These are phyloP conservation scores for Eubasilissa regina DNA, from an alignment of 1,140 invertebrate genomes.

Conservation along the genomic window DNA sequence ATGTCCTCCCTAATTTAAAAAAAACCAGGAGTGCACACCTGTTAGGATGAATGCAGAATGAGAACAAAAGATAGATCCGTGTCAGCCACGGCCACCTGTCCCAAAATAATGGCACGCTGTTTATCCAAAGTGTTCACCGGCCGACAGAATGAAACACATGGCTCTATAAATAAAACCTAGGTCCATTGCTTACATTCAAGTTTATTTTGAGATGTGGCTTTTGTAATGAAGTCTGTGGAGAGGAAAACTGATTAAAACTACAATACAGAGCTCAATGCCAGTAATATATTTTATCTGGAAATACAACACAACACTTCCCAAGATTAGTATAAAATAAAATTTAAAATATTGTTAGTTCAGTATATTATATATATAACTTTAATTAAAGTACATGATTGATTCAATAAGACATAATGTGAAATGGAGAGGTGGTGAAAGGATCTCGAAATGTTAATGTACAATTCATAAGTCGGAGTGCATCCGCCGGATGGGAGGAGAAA, in stretches of 20 bases:
- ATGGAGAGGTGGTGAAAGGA: conserved; percentile 59
- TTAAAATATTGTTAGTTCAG: conserved; percentile 74
- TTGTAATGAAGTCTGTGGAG: conserved; percentile 18
- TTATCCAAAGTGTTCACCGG: conserved; percentile 6
- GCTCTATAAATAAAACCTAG: conserved; percentile 54
- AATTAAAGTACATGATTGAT: conserved; percentile 72
- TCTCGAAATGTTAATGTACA: not conserved
- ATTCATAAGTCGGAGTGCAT: not conserved
- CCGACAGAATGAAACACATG: conserved; percentile 45
- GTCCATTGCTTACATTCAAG: conserved; percentile 51
- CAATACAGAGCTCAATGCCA: conserved; percentile 73
- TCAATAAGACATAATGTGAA: conserved; percentile 65
- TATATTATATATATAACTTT: conserved; percentile 68
- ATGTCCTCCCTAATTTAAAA: no score
- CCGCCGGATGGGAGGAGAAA: conserved; percentile 50
- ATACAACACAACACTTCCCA: conserved; percentile 73
- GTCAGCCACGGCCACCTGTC: conserved; percentile 14
- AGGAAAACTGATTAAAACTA: conserved; percentile 66
- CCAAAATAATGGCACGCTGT: not conserved
- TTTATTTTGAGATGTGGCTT: conserved; percentile 55
- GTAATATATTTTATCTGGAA: conserved; percentile 72
- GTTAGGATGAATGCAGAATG: no score
- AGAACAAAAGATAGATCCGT: conserved; percentile 15
- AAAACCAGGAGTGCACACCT: no score
- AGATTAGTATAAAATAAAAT: conserved; percentile 75